These are phyloP conservation scores for Petrocephalus zakoni DNA, from an alignment of 2,113 vertebrate genomes.

Conservation along the genomic window DNA sequence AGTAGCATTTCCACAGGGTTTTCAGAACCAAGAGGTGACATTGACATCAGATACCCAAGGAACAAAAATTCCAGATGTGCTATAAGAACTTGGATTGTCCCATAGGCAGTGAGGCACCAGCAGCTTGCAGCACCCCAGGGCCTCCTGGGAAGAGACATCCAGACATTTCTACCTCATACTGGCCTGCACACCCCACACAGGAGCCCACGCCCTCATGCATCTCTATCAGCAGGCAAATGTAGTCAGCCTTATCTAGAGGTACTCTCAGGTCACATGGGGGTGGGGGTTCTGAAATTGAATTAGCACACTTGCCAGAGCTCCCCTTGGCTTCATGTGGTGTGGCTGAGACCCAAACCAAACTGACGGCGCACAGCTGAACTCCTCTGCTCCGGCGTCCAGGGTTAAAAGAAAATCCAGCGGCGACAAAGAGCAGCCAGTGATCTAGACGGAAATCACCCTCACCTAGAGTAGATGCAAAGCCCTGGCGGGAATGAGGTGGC, in stretches of 20 bases:
- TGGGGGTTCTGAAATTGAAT: background rate
- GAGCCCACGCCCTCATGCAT: background rate
- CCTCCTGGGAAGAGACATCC: background rate
- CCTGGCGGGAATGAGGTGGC: background rate
- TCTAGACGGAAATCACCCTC: background rate
- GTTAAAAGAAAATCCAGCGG: background rate
- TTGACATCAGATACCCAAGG: background rate
- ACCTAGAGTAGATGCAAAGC: background rate
- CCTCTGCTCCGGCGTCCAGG: background rate
- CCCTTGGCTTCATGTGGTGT: background rate
- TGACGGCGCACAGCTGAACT: background rate
- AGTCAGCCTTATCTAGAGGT: background rate
- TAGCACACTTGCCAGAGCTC: background rate
- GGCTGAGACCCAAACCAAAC: background rate
- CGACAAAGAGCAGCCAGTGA: background rate
- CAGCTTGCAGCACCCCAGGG: background rate
- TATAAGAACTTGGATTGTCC: background rate
- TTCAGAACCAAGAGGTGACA: background rate
- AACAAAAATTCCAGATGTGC: background rate
- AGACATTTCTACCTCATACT: background rate
- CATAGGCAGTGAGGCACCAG: background rate
- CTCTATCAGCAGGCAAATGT: background rate
- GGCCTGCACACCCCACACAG: background rate
- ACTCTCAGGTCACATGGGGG: slow-evolving; percentile 4
- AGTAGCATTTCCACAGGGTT: background rate